Conservation (phyloP, 2,113 vertebrate species). For the Bucco capensis region DNA sequence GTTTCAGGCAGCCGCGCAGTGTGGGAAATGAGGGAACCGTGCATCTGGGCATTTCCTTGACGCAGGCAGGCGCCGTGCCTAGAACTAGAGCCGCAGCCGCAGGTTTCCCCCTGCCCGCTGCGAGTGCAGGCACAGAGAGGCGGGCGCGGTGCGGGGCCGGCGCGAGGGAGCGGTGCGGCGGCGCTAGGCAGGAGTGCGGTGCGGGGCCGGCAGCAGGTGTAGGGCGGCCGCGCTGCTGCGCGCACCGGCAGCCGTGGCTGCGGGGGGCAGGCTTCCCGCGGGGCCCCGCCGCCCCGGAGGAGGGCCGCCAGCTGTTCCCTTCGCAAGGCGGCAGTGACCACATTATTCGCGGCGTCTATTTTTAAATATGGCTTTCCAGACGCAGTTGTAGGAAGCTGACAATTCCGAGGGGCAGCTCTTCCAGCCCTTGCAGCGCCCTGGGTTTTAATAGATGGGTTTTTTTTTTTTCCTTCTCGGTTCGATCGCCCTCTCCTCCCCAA, state of each 20-base stretch:
- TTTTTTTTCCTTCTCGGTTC: background rate
- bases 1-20: background rate
- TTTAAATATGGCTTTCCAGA: slow-evolving; percentile 49
- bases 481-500: background rate
- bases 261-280: slow-evolving; percentile 48
- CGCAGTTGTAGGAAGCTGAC: background rate
- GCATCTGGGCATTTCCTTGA: background rate
- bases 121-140: background rate
- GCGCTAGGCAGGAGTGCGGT: background rate
- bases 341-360: slow-evolving; percentile 26
- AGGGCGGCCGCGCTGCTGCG: slow-evolving; percentile 15
- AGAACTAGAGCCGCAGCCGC: background rate
- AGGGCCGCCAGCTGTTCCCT: slow-evolving; percentile 2
- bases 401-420: background rate
- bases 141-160: background rate
- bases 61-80: background rate
- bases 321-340: background rate
- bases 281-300: background rate
- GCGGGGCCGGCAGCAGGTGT: slow-evolving; percentile 53
- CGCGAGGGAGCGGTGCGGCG: background rate
- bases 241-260: background rate
- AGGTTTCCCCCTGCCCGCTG: background rate
- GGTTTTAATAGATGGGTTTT: background rate
- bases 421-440: background rate
- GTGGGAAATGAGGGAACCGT: background rate